phyloP scores from a whole-genome alignment of 1,140 invertebrate genomes.

The Hypothenemus hampei region DNA sequence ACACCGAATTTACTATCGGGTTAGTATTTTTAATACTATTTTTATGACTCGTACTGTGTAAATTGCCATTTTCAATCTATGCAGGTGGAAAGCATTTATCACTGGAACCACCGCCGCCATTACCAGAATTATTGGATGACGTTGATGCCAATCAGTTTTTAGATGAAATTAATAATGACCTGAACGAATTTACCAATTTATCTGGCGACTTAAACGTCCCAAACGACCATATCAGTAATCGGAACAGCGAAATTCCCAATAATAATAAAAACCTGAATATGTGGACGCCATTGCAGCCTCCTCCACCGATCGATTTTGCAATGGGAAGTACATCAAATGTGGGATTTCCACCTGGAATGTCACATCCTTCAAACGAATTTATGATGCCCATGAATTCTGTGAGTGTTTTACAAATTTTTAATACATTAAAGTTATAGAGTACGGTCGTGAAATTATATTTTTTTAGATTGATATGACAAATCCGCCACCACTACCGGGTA shows the following conservation, averaged over 20 bases:
- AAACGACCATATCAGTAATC: background rate
- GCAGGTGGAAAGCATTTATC: background rate
- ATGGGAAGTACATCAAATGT: slow-evolving; percentile 6
- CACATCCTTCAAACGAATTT: background rate
- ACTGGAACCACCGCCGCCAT: slow-evolving; percentile 40
- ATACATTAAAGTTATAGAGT: too few relatives aligned
- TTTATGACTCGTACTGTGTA: background rate
- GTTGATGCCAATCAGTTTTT: slow-evolving; percentile 30
- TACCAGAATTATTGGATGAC: slow-evolving; percentile 38
- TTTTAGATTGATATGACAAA: too few relatives aligned
- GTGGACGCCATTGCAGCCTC: slow-evolving; percentile 5
- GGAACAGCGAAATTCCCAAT: too few relatives aligned
- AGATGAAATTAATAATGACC: slow-evolving; percentile 25
- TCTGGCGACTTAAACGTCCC: slow-evolving; percentile 9
- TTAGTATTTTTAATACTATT: background rate
- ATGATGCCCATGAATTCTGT: slow-evolving; percentile 6
- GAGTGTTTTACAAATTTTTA: too few relatives aligned
- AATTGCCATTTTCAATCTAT: background rate
- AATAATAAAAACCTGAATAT: background rate
- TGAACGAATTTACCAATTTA: slow-evolving; percentile 24
- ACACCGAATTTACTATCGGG: background rate
- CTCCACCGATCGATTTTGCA: slow-evolving; percentile 9
- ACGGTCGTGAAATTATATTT: too few relatives aligned
- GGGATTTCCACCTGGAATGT: background rate
- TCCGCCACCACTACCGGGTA: too few relatives aligned